Percentiles rank a stretch among this genome's conserved stretches.
These are phyloP conservation scores for Athalia rosae DNA, from an alignment of 2,888 invertebrate genomes.

Conservation along the genomic window DNA sequence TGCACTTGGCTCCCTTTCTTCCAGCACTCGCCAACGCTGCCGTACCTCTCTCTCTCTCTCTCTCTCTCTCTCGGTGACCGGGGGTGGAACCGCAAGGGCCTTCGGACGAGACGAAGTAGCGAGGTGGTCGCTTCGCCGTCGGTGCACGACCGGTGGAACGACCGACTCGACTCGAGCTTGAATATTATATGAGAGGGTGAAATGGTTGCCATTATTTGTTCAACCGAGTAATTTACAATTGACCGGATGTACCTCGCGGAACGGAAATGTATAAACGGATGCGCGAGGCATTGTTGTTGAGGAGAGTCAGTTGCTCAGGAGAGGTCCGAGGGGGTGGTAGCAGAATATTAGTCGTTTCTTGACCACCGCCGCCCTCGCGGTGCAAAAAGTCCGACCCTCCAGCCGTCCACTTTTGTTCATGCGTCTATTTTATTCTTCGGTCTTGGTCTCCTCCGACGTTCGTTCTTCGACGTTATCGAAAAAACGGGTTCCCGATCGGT, in stretches of 20 bases:
- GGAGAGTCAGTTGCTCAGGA: neutral
- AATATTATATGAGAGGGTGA: neutral
- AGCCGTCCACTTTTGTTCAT: no score
- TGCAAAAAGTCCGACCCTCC: no score
- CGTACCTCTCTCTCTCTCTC: no score
- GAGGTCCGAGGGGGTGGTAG: neutral
- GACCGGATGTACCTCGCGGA: conserved; percentile 71
- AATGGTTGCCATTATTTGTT: conserved; percentile 63
- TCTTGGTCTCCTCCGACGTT: no score
- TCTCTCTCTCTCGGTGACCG: neutral
- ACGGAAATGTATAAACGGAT: conserved; percentile 70
- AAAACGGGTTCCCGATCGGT: no score
- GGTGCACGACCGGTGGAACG: neutral
- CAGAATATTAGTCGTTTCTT: neutral
- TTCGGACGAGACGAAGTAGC: no score
- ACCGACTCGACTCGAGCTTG: neutral
- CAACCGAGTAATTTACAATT: conserved; percentile 71
- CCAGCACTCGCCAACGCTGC: neutral
- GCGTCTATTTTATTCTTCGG: no score
- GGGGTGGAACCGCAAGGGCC: no score
- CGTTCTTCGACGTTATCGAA: no score
- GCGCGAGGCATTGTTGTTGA: conserved; percentile 66
- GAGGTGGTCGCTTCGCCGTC: no score
- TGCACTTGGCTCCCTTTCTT: conserved; percentile 17
- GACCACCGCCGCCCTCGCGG: neutral